Conservation (phyloP, 1,140 invertebrate species). For the Aphelinus certus region DNA sequence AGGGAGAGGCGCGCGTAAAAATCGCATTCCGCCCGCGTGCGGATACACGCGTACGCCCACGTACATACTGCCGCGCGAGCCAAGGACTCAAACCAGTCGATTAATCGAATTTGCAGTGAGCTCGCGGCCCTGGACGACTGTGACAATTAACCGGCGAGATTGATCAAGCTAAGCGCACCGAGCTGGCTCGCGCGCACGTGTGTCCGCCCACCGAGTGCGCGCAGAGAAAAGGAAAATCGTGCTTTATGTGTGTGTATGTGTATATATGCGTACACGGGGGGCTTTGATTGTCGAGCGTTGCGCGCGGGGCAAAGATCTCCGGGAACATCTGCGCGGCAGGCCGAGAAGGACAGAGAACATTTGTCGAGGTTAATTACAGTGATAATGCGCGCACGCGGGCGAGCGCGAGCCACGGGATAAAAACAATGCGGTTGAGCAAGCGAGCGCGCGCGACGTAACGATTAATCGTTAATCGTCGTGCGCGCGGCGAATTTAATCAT, state of each 20-base stretch:
- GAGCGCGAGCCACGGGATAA: background rate
- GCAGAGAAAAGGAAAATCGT: slow-evolving; percentile 9
- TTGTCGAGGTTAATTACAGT: slow-evolving; percentile 15
- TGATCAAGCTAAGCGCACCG: slow-evolving; percentile 51
- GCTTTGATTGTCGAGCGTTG: no score
- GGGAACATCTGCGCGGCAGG: slow-evolving; percentile 4
- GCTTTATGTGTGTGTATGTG: no score
- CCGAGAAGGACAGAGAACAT: background rate
- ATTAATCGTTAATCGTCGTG: slow-evolving; percentile 29
- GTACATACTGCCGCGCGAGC: slow-evolving; percentile 24
- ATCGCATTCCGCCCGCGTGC: no score
- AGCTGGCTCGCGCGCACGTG: background rate
- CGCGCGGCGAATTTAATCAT: background rate
- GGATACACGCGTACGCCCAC: background rate
- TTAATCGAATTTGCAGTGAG: slow-evolving; percentile 51
- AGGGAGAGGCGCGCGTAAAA: no score
- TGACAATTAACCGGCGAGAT: slow-evolving; percentile 51
- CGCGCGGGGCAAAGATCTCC: slow-evolving; percentile 7
- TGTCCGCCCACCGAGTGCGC: background rate
- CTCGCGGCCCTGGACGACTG: slow-evolving; percentile 47
- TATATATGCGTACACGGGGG: no score
- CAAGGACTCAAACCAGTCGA: slow-evolving; percentile 50
- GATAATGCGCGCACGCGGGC: background rate
- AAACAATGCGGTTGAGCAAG: slow-evolving; percentile 15
- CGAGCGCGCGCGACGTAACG: background rate